Percentiles rank a stretch among this genome's conserved stretches.
These are phyloP conservation scores for Aphelinus certus DNA, from an alignment of 1,140 invertebrate species.

Conservation along the genomic window DNA sequence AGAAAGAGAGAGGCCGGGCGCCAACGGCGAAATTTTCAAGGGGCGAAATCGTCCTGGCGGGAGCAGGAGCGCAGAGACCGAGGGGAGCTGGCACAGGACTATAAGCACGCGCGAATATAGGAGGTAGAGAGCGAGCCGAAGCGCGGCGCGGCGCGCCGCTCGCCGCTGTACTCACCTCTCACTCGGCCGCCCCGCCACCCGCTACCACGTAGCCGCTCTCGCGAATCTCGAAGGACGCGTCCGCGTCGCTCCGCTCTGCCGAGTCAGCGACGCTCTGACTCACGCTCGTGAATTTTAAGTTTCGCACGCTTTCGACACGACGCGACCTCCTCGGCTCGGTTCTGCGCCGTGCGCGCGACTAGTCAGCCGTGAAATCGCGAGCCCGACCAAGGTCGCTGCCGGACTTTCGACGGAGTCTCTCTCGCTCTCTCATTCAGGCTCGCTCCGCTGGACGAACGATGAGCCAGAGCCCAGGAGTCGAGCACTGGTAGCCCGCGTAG, in stretches of 20 bases:
- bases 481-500: no score
- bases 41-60: slow-evolving; percentile 58
- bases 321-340: no score
- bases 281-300: slow-evolving; percentile 25
- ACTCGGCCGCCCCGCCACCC: slow-evolving; percentile 11
- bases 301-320: not conserved
- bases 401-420: not conserved
- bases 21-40: slow-evolving; percentile 50
- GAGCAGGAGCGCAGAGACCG: slow-evolving; percentile 55
- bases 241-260: not conserved
- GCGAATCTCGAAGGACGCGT: slow-evolving; percentile 35
- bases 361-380: no score
- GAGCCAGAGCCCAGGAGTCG: no score
- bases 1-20: slow-evolving; percentile 27
- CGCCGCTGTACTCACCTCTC: slow-evolving; percentile 22
- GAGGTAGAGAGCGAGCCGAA: slow-evolving; percentile 5
- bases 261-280: not conserved
- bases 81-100: slow-evolving; percentile 62
- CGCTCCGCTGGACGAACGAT: not conserved
- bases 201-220: slow-evolving; percentile 6
- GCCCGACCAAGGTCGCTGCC: no score
- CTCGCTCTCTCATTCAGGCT: slow-evolving; percentile 10
- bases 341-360: no score
- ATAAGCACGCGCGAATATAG: slow-evolving; percentile 46
- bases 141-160: not conserved